Percentiles rank a stretch among this genome's conserved stretches.
These are phyloP conservation scores for Phoebastria nigripes DNA, from an alignment of 2,797 vertebrate genomes.

Conservation along the genomic window DNA sequence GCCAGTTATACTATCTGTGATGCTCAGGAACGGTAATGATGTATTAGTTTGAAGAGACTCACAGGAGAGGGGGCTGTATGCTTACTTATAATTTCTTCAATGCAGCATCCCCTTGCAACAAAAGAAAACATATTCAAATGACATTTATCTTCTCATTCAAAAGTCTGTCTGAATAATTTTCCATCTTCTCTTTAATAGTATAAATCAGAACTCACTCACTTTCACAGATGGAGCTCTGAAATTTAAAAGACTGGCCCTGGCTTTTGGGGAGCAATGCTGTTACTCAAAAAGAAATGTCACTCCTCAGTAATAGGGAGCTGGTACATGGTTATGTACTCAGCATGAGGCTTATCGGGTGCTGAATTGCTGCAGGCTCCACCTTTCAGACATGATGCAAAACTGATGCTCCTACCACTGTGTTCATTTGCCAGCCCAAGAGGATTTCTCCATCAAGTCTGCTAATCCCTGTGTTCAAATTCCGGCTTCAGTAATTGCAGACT, in stretches of 20 bases:
- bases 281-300: not conserved
- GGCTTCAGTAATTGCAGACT: not conserved
- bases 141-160: not conserved
- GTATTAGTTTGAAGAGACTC: not conserved
- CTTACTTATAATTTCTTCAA: not conserved
- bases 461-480: not conserved
- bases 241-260: not conserved
- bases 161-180: not conserved
- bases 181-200: not conserved
- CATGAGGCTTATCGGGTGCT: not conserved
- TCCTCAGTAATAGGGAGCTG: not conserved
- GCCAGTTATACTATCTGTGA: not conserved
- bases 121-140: not conserved
- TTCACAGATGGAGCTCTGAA: not conserved
- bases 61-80: not conserved
- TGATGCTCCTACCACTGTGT: not conserved
- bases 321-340: accelerated
- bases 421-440: not conserved
- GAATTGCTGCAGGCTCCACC: not conserved
- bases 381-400: not conserved
- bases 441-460: not conserved
- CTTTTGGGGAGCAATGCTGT: not conserved
- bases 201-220: not conserved
- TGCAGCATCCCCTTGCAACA: not conserved
- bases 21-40: not conserved